Base-by-base conservation (phyloP, 2,113 vertebrate genomes). In the Gymnogyps californianus region DNA sequence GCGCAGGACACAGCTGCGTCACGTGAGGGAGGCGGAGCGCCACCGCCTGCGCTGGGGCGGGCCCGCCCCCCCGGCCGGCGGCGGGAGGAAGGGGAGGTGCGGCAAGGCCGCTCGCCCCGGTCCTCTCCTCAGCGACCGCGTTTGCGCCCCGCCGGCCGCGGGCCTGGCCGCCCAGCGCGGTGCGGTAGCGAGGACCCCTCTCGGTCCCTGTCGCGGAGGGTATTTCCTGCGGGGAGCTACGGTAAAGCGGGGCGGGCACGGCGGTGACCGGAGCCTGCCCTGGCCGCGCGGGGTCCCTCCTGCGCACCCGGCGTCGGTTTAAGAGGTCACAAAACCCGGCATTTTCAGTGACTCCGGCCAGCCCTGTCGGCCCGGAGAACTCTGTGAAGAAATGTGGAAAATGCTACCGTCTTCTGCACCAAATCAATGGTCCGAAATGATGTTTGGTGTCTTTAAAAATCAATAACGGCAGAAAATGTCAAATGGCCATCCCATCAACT, bases 401-500 rank as follows among this genome's bases (percentile, higher is more conserved):
- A 6, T 1, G 25, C 15, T 38, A 7, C 21, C 3, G 9, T 6
- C 46, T 9, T 57, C 26, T 9, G 62, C 51, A 49, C 4, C 14
- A 3, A 10, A 18, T 13, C 4, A 5, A 0, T 1, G 7, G 5
- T 9, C 31, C 14, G 5, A 32, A 62, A 17, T 2, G 32, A 0
- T 7, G 44, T 9, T 11, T 1, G 51, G 5, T 28, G 57, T 16
- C 13, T 26, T 28, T 62, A 36, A 8, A 31, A 49, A 19, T 10
- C 3, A 24, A 4, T 16, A 16, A 4, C 6, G 22, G 11, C 11
- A 18, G 29, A 57, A 57, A 26, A n/a, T 2, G 44, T 10, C 31
- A 14, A 52, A 3, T 2, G 16, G 29, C 46, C 38, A 6, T 6
- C 10, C 6, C 12, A 6, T 25, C 15, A 9, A 1, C 20, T 9